Percentiles rank a stretch among this genome's conserved stretches.
phyloP scores from a whole-genome alignment of 1,140 invertebrate species.

The Bombus soroeensis region DNA sequence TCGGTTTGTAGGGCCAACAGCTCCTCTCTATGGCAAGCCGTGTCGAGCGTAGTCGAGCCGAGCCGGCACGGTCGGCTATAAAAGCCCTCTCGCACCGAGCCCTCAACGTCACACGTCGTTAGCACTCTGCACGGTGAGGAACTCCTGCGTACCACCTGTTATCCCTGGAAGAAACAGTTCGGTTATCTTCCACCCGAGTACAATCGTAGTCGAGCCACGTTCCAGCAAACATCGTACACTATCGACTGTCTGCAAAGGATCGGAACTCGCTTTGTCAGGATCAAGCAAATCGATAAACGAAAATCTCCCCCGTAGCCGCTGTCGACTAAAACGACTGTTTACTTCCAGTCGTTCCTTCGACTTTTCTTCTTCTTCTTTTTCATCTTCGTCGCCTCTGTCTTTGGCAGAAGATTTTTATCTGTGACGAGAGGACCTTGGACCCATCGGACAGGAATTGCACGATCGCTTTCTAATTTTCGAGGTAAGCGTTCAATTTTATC shows the following conservation, averaged over 20 bases:
- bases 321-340: too few relatives aligned
- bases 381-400: too few relatives aligned
- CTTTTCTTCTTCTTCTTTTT: too few relatives aligned
- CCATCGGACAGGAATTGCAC: too few relatives aligned
- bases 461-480: not conserved
- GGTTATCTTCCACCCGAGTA: not conserved
- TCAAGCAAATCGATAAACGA: not conserved
- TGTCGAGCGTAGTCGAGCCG: slow-evolving; percentile 56
- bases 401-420: not conserved
- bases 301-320: too few relatives aligned
- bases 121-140: slow-evolving; percentile 70
- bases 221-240: too few relatives aligned
- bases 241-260: not conserved
- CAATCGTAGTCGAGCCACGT: not conserved
- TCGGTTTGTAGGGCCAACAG: slow-evolving; percentile 48
- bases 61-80: slow-evolving; percentile 64
- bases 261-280: slow-evolving; percentile 17
- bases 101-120: slow-evolving; percentile 71
- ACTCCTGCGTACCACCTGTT: slow-evolving; percentile 67
- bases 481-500: slow-evolving; percentile 7
- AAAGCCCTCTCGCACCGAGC: slow-evolving; percentile 68
- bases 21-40: slow-evolving; percentile 35
- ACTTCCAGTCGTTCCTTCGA: too few relatives aligned
- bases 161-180: slow-evolving; percentile 37
- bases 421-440: not conserved